These are phyloP conservation scores for Crotalus helleri DNA, from an alignment of 2,113 vertebrate genomes.

Conservation along the genomic window DNA sequence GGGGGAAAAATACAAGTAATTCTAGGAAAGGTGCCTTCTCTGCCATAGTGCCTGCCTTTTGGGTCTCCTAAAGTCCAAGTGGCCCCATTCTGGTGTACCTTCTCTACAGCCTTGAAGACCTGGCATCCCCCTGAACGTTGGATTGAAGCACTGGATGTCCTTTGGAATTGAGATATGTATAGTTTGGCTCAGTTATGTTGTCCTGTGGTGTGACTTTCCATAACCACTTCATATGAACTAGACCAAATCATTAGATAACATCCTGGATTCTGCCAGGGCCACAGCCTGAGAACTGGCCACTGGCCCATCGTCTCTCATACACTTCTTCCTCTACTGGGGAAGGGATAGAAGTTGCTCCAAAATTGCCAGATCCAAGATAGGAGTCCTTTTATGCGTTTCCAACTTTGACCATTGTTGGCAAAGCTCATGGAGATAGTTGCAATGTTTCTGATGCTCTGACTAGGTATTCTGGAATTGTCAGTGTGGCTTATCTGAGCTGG, in stretches of 20 bases:
- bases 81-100: not conserved
- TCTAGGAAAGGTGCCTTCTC: not conserved
- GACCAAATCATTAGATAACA: not conserved
- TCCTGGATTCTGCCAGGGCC: not conserved
- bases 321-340: not conserved
- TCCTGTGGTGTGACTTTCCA: not conserved
- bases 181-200: not conserved
- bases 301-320: not conserved
- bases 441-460: not conserved
- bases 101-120: not conserved
- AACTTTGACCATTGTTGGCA: not conserved
- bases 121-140: not conserved
- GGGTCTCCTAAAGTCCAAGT: not conserved
- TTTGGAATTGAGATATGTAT: not conserved
- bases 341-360: not conserved
- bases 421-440: not conserved
- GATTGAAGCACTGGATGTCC: not conserved
- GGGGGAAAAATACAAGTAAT: not conserved
- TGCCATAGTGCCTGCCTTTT: not conserved
- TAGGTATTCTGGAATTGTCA: not conserved
- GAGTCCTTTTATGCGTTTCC: not conserved
- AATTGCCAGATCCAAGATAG: not conserved
- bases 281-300: not conserved
- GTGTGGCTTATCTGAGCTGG: not conserved
- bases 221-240: not conserved